Evolutionary conservation across 2,113 vertebrate species (phyloP), one percentile per base, ranked within the genome.

Genomic region (Oophaga pumilio): DNA sequence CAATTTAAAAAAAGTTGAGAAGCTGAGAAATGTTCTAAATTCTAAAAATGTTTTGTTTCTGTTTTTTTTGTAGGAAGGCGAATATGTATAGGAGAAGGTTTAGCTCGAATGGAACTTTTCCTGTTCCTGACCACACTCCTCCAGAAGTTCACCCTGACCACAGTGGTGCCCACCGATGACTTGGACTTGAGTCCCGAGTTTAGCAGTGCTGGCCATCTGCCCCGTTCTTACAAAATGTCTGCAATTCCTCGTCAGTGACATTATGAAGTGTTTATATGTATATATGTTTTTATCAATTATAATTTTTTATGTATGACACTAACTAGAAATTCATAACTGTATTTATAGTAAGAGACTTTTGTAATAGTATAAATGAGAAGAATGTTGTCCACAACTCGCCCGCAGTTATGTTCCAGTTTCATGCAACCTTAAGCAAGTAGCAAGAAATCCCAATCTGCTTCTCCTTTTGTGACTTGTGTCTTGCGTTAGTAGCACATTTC

Each of bases 41-140:
- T 43, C 33, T 43, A 43, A 33, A 43, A 43, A 43, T 43, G 33
- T 43, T 4, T 2, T 43, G 33, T 43, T 4, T 2, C 2, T 26
- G 6, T 26, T 80, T 60, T n/a, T 17, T 43, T 57, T 59, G 56
- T 33, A 95, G 95, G 95, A 62, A 95, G 93, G 59, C 89, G 94
- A 43, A 76, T 92, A 17, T 95, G 95, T 90, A 93, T 93, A 0
- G 95, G 94, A 0, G 94, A 95, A 89, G 90, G 93, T 77, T 89
- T 95, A 59, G 94, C 95, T 24, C 93, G 93, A 1, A 95, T 94
- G 94, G 94, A 96, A 90, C 89, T 95, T n/a, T 95, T 95, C 81
- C 88, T 96, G 43, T 94, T 95, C 84, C 2, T 95, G 2, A 93
- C 94, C 14, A 90, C 93, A 0, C 82, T 95, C 73, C 81, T 96